Percentiles rank a stretch among this genome's conserved stretches.
phyloP scores from a whole-genome alignment of 1,140 invertebrate species.

The Trialeurodes vaporariorum region DNA sequence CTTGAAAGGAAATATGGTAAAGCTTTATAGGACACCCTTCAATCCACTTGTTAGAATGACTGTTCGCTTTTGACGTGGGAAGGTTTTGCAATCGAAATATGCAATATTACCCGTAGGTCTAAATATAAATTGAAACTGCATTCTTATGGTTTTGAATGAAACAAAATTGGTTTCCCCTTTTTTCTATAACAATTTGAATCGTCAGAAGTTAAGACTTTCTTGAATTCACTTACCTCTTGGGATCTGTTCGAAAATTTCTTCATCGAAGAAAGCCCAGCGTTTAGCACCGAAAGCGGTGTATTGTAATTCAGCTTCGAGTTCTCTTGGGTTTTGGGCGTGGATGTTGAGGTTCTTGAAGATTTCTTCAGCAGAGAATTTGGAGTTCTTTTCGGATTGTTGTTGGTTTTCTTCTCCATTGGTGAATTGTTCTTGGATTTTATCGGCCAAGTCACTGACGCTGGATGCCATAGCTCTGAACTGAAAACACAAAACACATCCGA shows the following conservation, averaged over 20 bases:
- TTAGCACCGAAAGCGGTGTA: slow-evolving; percentile 34
- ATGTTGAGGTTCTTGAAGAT: slow-evolving; percentile 45
- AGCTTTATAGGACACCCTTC: too few relatives aligned
- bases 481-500: slow-evolving; percentile 14
- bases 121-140: too few relatives aligned
- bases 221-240: slow-evolving; percentile 32
- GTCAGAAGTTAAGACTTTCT: too few relatives aligned
- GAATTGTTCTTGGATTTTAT: slow-evolving; percentile 34
- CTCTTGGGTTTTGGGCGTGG: slow-evolving; percentile 36
- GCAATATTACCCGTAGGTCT: too few relatives aligned
- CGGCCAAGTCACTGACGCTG: slow-evolving; percentile 37
- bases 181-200: too few relatives aligned
- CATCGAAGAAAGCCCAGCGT: slow-evolving; percentile 42
- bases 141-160: too few relatives aligned
- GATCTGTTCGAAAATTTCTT: slow-evolving; percentile 39
- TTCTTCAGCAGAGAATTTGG: slow-evolving; percentile 32
- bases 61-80: too few relatives aligned
- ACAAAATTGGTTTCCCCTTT: too few relatives aligned
- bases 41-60: too few relatives aligned
- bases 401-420: slow-evolving; percentile 20
- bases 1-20: too few relatives aligned
- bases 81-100: too few relatives aligned
- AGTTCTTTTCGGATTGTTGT: slow-evolving; percentile 24
- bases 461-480: slow-evolving; percentile 36
- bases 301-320: slow-evolving; percentile 43